These are phyloP conservation scores for Cacatua alba DNA, from an alignment of 2,113 vertebrate genomes.

Conservation along the genomic window DNA sequence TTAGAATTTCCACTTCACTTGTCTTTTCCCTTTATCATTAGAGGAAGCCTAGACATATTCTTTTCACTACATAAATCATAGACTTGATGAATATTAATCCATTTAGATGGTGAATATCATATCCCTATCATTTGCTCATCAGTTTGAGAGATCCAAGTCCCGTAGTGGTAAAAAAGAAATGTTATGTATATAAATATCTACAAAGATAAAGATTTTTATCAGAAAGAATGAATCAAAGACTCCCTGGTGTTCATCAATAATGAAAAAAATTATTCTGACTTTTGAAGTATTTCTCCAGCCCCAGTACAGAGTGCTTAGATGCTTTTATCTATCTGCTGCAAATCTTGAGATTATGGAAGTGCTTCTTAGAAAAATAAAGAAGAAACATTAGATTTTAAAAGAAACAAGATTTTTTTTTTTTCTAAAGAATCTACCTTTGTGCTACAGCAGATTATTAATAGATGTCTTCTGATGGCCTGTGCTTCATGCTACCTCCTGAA, in stretches of 20 bases:
- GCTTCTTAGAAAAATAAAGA: background rate
- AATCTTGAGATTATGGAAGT: background rate
- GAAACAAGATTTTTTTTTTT: background rate
- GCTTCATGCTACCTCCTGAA: background rate
- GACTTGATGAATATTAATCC: background rate
- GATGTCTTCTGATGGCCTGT: background rate
- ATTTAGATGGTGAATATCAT: background rate
- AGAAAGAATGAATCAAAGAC: background rate
- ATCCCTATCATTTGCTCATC: background rate
- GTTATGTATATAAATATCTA: background rate
- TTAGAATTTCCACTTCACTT: background rate
- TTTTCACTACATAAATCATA: background rate
- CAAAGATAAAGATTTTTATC: background rate
- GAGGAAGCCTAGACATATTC: background rate
- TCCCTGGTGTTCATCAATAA: background rate
- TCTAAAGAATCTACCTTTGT: background rate
- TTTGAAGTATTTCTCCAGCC: background rate
- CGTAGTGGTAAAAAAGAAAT: background rate
- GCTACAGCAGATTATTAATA: background rate
- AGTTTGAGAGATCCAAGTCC: background rate
- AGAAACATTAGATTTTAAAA: background rate
- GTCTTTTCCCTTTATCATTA: background rate
- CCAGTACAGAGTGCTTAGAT: background rate
- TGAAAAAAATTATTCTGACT: background rate
- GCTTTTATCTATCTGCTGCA: background rate